phyloP scores from a whole-genome alignment of 1,140 invertebrate genomes.

The Sipha flava region DNA sequence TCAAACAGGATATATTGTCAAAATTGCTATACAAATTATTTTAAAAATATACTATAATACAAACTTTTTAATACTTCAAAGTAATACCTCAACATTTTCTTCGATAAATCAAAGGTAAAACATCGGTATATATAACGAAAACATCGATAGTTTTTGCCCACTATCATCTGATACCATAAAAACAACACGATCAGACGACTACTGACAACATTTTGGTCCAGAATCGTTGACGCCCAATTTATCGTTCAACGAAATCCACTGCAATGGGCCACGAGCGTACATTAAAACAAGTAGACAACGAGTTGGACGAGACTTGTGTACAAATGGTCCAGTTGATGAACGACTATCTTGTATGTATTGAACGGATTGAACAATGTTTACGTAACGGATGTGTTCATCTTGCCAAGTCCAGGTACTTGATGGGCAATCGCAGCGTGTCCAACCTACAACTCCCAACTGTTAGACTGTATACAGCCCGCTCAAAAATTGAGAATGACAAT shows the following conservation, averaged over 20 bases:
- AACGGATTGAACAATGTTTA: conserved; percentile 55
- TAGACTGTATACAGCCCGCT: conserved; percentile 34
- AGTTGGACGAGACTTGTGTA: conserved; percentile 54
- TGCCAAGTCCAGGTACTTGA: conserved; percentile 62
- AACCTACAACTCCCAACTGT: conserved; percentile 55
- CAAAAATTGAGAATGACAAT: not conserved
- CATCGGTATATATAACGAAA: too few relatives aligned
- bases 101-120: too few relatives aligned
- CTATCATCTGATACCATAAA: too few relatives aligned
- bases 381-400: conserved; percentile 52
- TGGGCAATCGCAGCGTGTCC: conserved; percentile 59
- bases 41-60: too few relatives aligned
- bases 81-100: too few relatives aligned
- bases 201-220: too few relatives aligned
- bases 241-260: not conserved
- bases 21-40: too few relatives aligned
- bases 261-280: not conserved
- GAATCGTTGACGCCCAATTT: not conserved
- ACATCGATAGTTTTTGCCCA: too few relatives aligned
- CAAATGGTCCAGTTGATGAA: conserved; percentile 57
- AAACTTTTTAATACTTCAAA: too few relatives aligned
- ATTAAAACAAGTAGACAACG: not conserved
- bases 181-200: too few relatives aligned
- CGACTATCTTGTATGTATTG: conserved; percentile 53
- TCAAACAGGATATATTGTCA: too few relatives aligned